phyloP scores from a whole-genome alignment of 2,888 invertebrate species.

The Polyommatus iphigenia region DNA sequence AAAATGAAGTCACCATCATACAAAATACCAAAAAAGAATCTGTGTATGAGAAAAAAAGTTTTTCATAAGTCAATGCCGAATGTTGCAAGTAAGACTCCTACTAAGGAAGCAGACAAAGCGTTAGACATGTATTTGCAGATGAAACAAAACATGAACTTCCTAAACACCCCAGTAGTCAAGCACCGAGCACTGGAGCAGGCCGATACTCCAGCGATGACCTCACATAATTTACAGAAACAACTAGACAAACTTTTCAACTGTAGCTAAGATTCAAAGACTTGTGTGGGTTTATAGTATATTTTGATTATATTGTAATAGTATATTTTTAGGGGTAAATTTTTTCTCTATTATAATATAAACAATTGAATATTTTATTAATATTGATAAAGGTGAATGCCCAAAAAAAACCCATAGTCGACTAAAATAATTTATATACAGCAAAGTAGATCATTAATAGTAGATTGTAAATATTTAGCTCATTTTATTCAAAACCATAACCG shows the following conservation, averaged over 20 bases:
- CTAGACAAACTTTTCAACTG: slow-evolving; percentile 63
- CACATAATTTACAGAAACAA: slow-evolving; percentile 66
- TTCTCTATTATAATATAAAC: slow-evolving; percentile 24
- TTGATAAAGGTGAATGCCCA: too few species aligned
- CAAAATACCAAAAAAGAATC: slow-evolving; percentile 64
- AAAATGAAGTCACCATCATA: slow-evolving; percentile 63
- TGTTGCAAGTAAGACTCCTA: slow-evolving; percentile 50
- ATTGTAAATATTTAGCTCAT: too few species aligned
- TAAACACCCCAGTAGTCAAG: slow-evolving; percentile 61
- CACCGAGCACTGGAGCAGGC: slow-evolving; percentile 42
- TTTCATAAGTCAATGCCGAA: slow-evolving; percentile 62
- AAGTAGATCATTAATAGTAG: too few species aligned
- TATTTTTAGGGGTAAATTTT: slow-evolving; percentile 6
- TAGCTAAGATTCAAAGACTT: slow-evolving; percentile 44
- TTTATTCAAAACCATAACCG: too few species aligned
- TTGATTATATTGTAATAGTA: background rate
- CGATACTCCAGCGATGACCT: slow-evolving; percentile 64
- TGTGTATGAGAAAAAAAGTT: slow-evolving; percentile 59
- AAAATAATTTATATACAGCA: too few species aligned
- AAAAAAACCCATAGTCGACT: too few species aligned
- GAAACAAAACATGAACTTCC: slow-evolving; percentile 65
- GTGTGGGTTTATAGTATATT: background rate
- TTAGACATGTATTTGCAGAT: slow-evolving; percentile 66
- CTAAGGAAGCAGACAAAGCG: slow-evolving; percentile 55
- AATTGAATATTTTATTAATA: background rate